Evolutionary conservation across 2,888 invertebrate genomes (phyloP).

Genomic region (Cephus sareptanus): DNA sequence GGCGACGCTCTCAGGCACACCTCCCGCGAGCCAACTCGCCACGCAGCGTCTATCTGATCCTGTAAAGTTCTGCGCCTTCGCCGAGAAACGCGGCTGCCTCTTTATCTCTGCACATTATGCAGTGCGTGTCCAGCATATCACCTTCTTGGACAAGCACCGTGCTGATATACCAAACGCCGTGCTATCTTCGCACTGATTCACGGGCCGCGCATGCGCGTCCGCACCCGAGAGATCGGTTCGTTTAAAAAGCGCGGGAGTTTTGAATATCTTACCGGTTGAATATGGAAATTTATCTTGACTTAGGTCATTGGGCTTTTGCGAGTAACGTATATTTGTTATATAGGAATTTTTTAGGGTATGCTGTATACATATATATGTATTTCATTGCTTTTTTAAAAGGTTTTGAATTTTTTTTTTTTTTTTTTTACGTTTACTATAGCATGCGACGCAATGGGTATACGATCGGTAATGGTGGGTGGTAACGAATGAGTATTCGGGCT

Average conservation of each 20-base stretch:
- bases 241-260: not conserved
- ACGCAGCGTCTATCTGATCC: slow-evolving; percentile 30
- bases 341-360: not conserved
- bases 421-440: not conserved
- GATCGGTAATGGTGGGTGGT: not conserved
- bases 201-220: not conserved
- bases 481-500: not conserved
- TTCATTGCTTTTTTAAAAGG: not conserved
- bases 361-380: not conserved
- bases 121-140: slow-evolving; percentile 38
- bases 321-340: not conserved
- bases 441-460: not conserved
- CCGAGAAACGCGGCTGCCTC: slow-evolving; percentile 17
- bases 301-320: not conserved
- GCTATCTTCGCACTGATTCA: slow-evolving; percentile 13
- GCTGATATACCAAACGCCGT: slow-evolving; percentile 29
- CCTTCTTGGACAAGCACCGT: slow-evolving; percentile 27
- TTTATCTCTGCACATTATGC: slow-evolving; percentile 36
- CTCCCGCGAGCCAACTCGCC: not conserved
- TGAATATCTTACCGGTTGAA: not conserved
- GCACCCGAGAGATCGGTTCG: not conserved
- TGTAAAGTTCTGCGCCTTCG: slow-evolving; percentile 30
- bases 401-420: not conserved
- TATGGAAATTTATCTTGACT: not conserved
- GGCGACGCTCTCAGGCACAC: not conserved